Base-by-base conservation (phyloP, 2,888 invertebrate genomes). In the Imbricaverruca yamaguchii region DNA sequence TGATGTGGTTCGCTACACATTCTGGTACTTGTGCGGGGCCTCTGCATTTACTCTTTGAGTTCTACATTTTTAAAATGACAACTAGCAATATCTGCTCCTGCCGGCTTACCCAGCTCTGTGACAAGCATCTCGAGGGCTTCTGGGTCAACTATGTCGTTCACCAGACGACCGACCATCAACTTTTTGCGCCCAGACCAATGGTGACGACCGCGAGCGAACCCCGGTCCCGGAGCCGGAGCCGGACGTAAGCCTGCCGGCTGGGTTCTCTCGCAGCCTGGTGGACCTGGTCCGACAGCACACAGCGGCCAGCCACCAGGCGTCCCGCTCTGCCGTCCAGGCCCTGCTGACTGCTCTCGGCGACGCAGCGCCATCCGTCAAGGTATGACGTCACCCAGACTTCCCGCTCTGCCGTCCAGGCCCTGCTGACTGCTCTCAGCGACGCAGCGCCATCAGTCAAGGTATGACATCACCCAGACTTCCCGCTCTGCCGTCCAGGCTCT, bases 271-370 rank as follows among this genome's bases (percentile, higher is more conserved):
- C 53, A 11, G 53, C 25, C 53, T 74, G 53, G 74, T 74, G 74
- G 74, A 74, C 18, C 74, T 74, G 15, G 74, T 74, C 53, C 39
- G 74, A 7, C 74, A 74, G 53, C 74, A 74, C 74, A 74, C 74
- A 6, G 25, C 53, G 1, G 15, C 53, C 53, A 74, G 74, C 10
- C 74, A 74, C 74, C 74, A 74, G 15, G 74, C 74, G 13, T 74
- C 39, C 18, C 74, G 9, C 1, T 9, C 74, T 9, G 25, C 74
- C 53, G 74, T 74, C 39, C 74, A 74, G 53, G 74, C 74, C 8
- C 18, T 74, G 74, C 11, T 74, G 74, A 12, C 9, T 1, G 74
- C 74, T 7, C 74, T 74, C 53, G 18, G 18, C 0, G 39, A 74
- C 12, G 53, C 18, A 10, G 74, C 74, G 18, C 74, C 74, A 10